Conservation (phyloP, 2,888 invertebrate species). For the Pseudococcus viburni region DNA sequence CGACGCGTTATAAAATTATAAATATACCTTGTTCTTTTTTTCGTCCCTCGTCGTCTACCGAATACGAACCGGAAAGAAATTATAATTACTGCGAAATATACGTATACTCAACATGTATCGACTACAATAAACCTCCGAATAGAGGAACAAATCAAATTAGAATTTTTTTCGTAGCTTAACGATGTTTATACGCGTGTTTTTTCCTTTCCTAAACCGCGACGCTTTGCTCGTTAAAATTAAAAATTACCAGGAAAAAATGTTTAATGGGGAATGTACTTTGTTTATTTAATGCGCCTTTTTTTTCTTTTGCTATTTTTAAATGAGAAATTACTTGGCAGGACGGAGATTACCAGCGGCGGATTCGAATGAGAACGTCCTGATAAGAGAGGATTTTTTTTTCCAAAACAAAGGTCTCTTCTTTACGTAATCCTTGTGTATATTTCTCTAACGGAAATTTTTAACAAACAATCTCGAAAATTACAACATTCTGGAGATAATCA, state of each 20-base stretch:
- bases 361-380: background rate
- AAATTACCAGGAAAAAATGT: conserved; percentile 12
- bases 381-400: background rate
- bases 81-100: background rate
- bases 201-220: background rate
- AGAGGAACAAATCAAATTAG: conserved; percentile 22
- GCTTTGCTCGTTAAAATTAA: conserved; percentile 27
- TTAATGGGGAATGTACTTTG: conserved; percentile 22
- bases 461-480: no score
- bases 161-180: background rate
- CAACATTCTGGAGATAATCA: no score
- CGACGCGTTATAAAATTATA: conserved; percentile 1
- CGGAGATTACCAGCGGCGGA: background rate
- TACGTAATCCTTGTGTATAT: background rate
- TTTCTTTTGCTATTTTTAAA: background rate
- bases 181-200: background rate
- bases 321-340: conserved; percentile 9
- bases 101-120: background rate
- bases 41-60: background rate
- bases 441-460: no score
- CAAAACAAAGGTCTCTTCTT: background rate
- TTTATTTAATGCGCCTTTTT: background rate
- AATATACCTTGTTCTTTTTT: conserved; percentile 5
- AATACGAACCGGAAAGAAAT: background rate
- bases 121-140: background rate